Base-by-base conservation (phyloP, 1,140 invertebrate genomes). In the Cataglyphis hispanica region DNA sequence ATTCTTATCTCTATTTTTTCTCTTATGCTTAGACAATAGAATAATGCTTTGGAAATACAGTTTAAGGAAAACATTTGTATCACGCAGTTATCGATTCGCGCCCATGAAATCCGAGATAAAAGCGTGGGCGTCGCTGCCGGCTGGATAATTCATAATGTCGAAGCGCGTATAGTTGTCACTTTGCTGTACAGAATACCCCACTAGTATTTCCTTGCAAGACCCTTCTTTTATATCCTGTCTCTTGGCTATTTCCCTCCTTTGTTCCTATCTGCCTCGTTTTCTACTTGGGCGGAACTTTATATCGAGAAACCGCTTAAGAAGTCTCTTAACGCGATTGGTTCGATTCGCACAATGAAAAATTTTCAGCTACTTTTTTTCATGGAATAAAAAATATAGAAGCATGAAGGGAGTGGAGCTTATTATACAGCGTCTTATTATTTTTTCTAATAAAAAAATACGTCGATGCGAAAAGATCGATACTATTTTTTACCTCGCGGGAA, bases 71-170 rank as follows among this genome's bases (percentile, higher is more conserved):
- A 75, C 37, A 40, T 75, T 75, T 75, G 3, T 16, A 27, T 75
- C 22, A 4, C 34, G 34, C 16, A 46, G 37, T 61, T 61, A 64
- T 11, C 56, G 84, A 87, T 50, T 87, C 76, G 86, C 83, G 85
- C 69, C 63, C 70, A 67, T 86, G 84, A 87, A 86, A 86, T 63
- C 70, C 60, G 37, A 8, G 72, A 1, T 74, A 87, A 85, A 87
- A 58, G 86, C 87, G 87, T 86, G 87, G 87, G 80, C 86, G 87
- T 88, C 66, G 27, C 64, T 63, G 13, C 43, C 53, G 67, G 56
- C 64, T 88, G 78, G 86, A 88, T 88, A 88, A 88, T 87, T 88
- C 87, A 88, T 87, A 88, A 88, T 87, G 86, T 66, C 80, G 72
- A 85, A 64, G 64, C 80, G 7, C 31, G 78, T 34, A 85, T 74